These are phyloP conservation scores for Incurvaria masculella DNA, from an alignment of 2,888 invertebrate genomes.

Conservation along the genomic window DNA sequence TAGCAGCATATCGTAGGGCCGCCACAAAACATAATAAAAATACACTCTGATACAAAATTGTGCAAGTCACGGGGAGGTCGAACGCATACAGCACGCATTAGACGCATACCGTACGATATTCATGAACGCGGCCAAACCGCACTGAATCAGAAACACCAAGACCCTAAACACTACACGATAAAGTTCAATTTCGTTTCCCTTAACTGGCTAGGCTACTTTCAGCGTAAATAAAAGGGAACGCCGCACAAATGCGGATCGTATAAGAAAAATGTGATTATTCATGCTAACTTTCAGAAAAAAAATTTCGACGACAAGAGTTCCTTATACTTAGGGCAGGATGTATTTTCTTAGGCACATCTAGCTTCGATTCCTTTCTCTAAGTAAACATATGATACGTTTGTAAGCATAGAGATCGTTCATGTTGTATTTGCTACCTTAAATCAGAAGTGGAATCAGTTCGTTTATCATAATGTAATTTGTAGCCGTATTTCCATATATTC, in stretches of 20 bases:
- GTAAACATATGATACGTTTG: no score
- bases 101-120: slow-evolving; percentile 33
- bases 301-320: slow-evolving; percentile 37
- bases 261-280: slow-evolving; percentile 54
- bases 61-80: slow-evolving; percentile 46
- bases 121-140: slow-evolving; percentile 48
- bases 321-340: slow-evolving; percentile 2
- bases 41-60: slow-evolving; percentile 44
- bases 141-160: slow-evolving; percentile 26
- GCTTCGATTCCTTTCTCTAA: no score
- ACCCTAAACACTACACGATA: slow-evolving; percentile 23
- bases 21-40: slow-evolving; percentile 43
- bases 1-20: slow-evolving; percentile 18
- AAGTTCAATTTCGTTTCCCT: background rate
- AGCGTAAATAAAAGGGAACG: slow-evolving; percentile 17
- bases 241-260: slow-evolving; percentile 47
- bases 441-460: no score
- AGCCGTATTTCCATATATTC: no score
- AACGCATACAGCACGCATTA: slow-evolving; percentile 21
- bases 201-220: slow-evolving; percentile 9
- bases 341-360: no score
- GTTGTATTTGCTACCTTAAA: no score
- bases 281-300: slow-evolving; percentile 48
- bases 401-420: no score
- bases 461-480: no score